Base-by-base conservation (phyloP, 2,888 invertebrate species). In the Lathronympha strigana region DNA sequence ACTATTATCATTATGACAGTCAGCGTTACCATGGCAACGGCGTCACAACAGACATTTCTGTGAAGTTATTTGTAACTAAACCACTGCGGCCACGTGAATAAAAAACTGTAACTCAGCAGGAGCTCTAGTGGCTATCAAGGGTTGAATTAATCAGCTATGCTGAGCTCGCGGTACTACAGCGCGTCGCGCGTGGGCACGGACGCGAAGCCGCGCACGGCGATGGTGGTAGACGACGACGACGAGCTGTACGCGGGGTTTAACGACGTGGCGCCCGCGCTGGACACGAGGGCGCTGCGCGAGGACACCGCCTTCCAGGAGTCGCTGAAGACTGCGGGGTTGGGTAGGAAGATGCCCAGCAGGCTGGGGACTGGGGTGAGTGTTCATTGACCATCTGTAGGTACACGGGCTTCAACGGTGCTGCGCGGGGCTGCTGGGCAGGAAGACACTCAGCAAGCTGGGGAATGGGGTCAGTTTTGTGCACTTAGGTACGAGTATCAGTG, bases 221-320 rank as follows among this genome's bases (percentile, higher is more conserved):
- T 86, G 70, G 79, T 88, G 4, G 78, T 89, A 8, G 90, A 90
- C 36, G 93, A 93, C 36, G 94, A 94, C 17, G 95, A 95, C 63
- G 95, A 95, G 69, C 78, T 95, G 47, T 95, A 95, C 77, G 86
- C 93, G 6, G 95, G 95, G 2, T 95, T 95, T 79, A 94, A 95
- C 76, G 94, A 95, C 25, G 94, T 94, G 71, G 93, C 94, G 6
- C 93, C 94, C 1, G 93, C 94, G 1, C 88, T 95, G 67, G 94
- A 94, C 74, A 94, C 94, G 0, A 90, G 95, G 81, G 94, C 95
- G 78, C 83, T 96, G 67, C 93, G 94, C 57, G 94, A 95, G 72
- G 97, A 97, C 82, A 93, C 94, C 71, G 93, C 92, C 28, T 95
- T 97, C 76, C 96, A 96, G 82, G 95, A 96, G 81, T 95, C 96